Base-by-base conservation (phyloP, 1,140 invertebrate species). In the Scaptomyza montana region DNA sequence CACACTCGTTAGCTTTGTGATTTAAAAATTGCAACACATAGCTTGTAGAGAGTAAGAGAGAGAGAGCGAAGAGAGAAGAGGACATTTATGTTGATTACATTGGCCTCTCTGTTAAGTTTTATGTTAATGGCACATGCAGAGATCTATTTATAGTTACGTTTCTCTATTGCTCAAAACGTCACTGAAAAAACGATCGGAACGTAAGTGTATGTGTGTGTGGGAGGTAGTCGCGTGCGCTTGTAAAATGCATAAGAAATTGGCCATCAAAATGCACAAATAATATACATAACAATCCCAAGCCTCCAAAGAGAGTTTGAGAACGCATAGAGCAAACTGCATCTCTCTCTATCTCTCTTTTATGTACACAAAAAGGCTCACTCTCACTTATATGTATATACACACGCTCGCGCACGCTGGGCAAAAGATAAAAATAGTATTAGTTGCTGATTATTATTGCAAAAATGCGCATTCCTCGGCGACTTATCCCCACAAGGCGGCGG, bases 381-480 rank as follows among this genome's bases (percentile, higher is more conserved):
- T 51, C 68, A 69, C 54, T 53, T 63, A 64, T 66, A 56, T 30
- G 39, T 57, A 43, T 41, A 43, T 41, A 39, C 8, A 55, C 56
- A 19, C 28, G 55, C 16, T 45, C 19, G 45, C 46, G 30, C 57
- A 41, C 56, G 39, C 67, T 78, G 78, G 82, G 78, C 85, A 85
- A 65, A 69, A 89, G 89, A 90, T 90, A 90, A 87, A 90, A 90
- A 90, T 90, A 90, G 87, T 89, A 90, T 90, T 90, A 76, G 81
- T 90, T 84, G 78, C 87, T 90, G 87, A 90, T 90, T 90, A 90
- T 90, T 90, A 90, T 90, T 90, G 82, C 87, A 90, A 90, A 90
- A 90, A 87, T 90, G 78, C 80, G 87, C 87, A 90, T 90, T 90
- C 85, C 85, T 71, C 69, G 74, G 77, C 79, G 74, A 82, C 79